Evolutionary conservation across 2,113 vertebrate genomes (phyloP), one percentile per base, ranked within the genome.

Genomic region (Corythoichthys haematopterus): DNA sequence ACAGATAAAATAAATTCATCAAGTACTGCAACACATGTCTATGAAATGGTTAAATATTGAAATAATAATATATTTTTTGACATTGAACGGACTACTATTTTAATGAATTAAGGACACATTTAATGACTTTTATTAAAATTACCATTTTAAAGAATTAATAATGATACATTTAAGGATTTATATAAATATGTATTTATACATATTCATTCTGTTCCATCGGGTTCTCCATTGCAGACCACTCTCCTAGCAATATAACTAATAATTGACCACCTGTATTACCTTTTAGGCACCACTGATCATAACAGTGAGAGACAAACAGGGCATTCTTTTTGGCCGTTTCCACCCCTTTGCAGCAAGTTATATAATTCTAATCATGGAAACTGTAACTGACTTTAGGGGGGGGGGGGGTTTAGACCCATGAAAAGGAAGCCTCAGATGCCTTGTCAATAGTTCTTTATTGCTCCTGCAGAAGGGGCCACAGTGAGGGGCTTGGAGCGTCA

Each of bases 291-390:
- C 47, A 15, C 15, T 50, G 15, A 50, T 14, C 15, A 16, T 50
- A 50, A 50, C 16, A 6, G 48, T 50, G 15, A 12, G 14, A 50
- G 14, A 4, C 15, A 50, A 16, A 50, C 1, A 50, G 14, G 48
- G 48, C 7, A 50, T 50, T 4, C 28, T 57, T 57, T 57, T 57
- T 57, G 36, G 35, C 57, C 6, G 33, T 59, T 14, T 37, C 15
- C 35, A 6, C 16, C 14, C 13, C 38, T 38, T 14, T 3, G 6
- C 20, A 61, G 20, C 59, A 37, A 38, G 59, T 43, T 40, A 1
- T 61, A 43, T 61, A 15, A n/a, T 61, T 38, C 2, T 61, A 62
- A 62, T 45, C 20, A 40, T 62, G 60, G 60, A 62, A 40, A 62
- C 40, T 62, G 60, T 28, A 28, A 62, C 60, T 61, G 58, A 40